phyloP scores from a whole-genome alignment of 2,888 invertebrate species.

The Watsonalla binaria region DNA sequence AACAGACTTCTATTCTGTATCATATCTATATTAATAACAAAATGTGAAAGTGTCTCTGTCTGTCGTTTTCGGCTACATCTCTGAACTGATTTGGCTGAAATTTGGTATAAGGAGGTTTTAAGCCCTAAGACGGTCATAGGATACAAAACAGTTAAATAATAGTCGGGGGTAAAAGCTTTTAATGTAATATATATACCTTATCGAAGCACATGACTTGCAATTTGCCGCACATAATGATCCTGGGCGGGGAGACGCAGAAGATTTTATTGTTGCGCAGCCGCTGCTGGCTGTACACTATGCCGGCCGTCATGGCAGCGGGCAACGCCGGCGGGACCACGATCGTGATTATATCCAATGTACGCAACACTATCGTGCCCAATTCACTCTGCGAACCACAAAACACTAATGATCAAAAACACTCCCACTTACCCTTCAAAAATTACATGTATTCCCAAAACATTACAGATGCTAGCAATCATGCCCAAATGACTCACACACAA shows the following conservation, averaged over 20 bases:
- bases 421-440: too few relatives aligned
- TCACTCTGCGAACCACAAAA: conserved; percentile 55
- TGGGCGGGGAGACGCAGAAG: conserved; percentile 88
- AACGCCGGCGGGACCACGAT: conserved; percentile 96
- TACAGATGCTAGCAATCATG: too few relatives aligned
- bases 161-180: too few relatives aligned
- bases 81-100: too few relatives aligned
- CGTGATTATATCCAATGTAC: conserved; percentile 93
- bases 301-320: conserved; percentile 92
- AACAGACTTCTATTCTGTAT: too few relatives aligned
- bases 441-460: too few relatives aligned
- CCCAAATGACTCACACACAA: too few relatives aligned
- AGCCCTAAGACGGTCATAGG: too few relatives aligned
- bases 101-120: too few relatives aligned
- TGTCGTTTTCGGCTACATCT: too few relatives aligned
- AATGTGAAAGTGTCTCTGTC: neutral
- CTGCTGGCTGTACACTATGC: conserved; percentile 87
- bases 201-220: conserved; percentile 92
- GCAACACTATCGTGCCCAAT: conserved; percentile 81
- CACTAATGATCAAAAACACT: neutral
- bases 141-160: too few relatives aligned
- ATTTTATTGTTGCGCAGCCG: conserved; percentile 83
- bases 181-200: conserved; percentile 80
- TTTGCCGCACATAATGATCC: conserved; percentile 89
- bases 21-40: too few relatives aligned